Evolutionary conservation across 2,797 vertebrate genomes (phyloP), one percentile per base, ranked within the genome.

Genomic region (Pteropus rufus): DNA sequence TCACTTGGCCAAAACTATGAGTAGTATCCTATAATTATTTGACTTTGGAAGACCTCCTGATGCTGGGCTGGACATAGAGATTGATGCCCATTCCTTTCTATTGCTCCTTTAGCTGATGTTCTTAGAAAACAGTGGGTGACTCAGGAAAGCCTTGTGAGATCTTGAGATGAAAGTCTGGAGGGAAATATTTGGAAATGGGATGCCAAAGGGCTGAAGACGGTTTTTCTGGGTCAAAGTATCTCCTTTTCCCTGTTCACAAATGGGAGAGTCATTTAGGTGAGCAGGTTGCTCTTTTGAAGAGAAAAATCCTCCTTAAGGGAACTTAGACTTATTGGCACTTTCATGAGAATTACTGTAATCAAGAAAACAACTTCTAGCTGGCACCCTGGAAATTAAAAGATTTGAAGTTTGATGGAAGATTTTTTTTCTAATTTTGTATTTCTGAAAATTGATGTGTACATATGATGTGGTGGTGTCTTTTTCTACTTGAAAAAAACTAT

Each of bases 281-380:
- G 70, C 44, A 76, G 41, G 44, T 6, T 69, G 36, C n/a, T 73
- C 31, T 72, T 79, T 26, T 5, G 62, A 93, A 93, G 44, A 82
- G 44, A 93, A 81, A 62, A 86, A 41, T 62, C 54, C 39, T 89
- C 7, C 14, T 46, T 26, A 14, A 24, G 72, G 7, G 24, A 92
- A 90, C 29, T 77, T 60, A 39, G 36, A 49, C 46, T 65, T 36
- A 21, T 39, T 26, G 88, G 41, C 62, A 81, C 72, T 94, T 90
- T 64, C 29, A n/a, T n/a, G 41, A 93, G 58, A 93, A 94, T 96
- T 39, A 91, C 92, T 92, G 18, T 88, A 36, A 94, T 88, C 62
- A 92, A 67, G 84, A 52, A 91, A 94, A 85, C 3, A 39, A 36
- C 34, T 72, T 70, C 73, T 80, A 54, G 10, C n/a, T 39, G 41